phyloP scores from a whole-genome alignment of 2,888 invertebrate species.

The Apotomis capreana region DNA sequence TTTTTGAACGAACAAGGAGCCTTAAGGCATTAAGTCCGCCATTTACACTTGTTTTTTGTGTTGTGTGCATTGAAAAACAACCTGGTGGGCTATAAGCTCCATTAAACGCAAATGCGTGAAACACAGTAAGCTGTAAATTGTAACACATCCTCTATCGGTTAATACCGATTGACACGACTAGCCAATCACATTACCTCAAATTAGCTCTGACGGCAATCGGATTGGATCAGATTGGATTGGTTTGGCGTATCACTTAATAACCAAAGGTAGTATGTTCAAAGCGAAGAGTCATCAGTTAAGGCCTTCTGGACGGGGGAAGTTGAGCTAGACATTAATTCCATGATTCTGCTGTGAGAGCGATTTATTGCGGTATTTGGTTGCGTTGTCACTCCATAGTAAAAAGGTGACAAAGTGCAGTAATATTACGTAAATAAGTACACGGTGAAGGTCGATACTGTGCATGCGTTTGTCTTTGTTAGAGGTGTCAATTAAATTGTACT shows the following conservation, averaged over 20 bases:
- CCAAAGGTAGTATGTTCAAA: neutral
- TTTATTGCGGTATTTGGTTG: neutral
- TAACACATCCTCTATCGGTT: neutral
- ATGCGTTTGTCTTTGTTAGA: too few relatives aligned
- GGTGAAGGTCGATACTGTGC: too few relatives aligned
- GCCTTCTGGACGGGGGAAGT: neutral
- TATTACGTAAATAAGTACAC: too few relatives aligned
- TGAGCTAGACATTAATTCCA: neutral
- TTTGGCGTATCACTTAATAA: neutral
- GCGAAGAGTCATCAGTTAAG: neutral
- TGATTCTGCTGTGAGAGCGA: neutral
- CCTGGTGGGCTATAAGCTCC: too few relatives aligned
- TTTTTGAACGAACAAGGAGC: too few relatives aligned
- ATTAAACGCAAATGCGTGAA: too few relatives aligned
- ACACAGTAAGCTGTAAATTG: neutral
- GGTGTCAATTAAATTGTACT: too few relatives aligned
- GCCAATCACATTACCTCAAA: constrained; percentile 5
- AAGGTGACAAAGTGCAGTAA: too few relatives aligned
- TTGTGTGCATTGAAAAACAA: too few relatives aligned
- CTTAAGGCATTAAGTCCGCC: too few relatives aligned
- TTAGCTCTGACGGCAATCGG: neutral
- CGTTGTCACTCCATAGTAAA: neutral
- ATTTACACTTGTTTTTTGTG: too few relatives aligned
- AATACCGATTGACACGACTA: neutral
- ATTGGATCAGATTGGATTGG: neutral